Evolutionary conservation across 2,888 invertebrate species (phyloP), one percentile per base, ranked within the genome.

Genomic region (Vannuccia rotundouncinata): DNA sequence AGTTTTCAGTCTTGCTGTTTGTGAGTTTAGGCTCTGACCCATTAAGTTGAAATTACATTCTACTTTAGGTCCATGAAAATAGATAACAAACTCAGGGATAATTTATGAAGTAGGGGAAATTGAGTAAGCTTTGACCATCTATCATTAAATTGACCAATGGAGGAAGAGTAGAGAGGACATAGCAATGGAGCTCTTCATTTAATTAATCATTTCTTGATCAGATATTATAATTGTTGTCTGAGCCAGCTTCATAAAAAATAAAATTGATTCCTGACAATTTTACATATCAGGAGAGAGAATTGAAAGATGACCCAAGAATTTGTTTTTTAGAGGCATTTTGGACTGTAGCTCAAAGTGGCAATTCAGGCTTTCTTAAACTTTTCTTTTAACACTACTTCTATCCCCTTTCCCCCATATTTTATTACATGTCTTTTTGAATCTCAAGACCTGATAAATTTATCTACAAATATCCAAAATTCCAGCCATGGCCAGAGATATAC

Each of bases 171-270:
- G 66, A 66, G 66, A 66, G 13, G 25, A 66, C 25, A 27, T 66
- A 66, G 66, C 22, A 27, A 66, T 45, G 45, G 45, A 45, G 17
- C 66, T 66, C 66, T 66, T 66, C 66, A 22, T 66, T 5, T 22
- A 66, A 66, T 13, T 66, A 5, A 66, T 22, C 66, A 66, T 66
- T 66, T 66, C 10, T 66, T 66, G 66, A 66, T 66, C 66, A 66
- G 66, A 66, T 66, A 66, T 66, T 66, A 66, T 66, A 66, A 22
- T 66, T 66, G 66, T 66, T 66, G 66, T 66, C 66, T 66, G 66
- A 66, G 66, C 66, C 22, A 66, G 22, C 66, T 66, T 17, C 13
- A 27, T 66, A 66, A 66, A 66, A 66, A 66, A 66, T 17, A 17
- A 27, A 66, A 13, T 66, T 22, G 25, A 66, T 66, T 66, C 25